phyloP scores from a whole-genome alignment of 2,797 vertebrate species.

The Parambassis ranga region DNA sequence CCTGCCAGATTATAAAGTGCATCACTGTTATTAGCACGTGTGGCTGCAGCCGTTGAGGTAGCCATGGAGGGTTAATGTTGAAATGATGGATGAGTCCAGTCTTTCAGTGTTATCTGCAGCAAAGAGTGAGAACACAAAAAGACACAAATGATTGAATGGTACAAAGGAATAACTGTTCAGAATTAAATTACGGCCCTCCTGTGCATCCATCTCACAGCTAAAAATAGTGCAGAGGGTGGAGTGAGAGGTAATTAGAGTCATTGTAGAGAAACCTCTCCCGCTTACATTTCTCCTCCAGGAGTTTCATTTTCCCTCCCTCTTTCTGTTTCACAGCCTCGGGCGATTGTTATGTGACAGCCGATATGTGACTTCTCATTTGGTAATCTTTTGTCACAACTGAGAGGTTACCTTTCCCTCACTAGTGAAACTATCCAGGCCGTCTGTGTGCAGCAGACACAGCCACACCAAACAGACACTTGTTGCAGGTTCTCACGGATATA shows the following conservation, averaged over 20 bases:
- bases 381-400: slow-evolving; percentile 35
- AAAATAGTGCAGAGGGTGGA: slow-evolving; percentile 47
- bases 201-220: slow-evolving; percentile 3
- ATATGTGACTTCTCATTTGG: slow-evolving; percentile 40
- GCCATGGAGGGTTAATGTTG: slow-evolving; percentile 4
- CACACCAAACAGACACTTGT: slow-evolving; percentile 1
- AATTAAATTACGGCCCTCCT: background rate
- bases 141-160: background rate
- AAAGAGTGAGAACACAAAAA: background rate
- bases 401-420: slow-evolving; percentile 33
- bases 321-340: slow-evolving; percentile 24
- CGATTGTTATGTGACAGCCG: slow-evolving; percentile 26
- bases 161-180: background rate
- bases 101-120: slow-evolving; percentile 22
- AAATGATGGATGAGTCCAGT: background rate
- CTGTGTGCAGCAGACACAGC: background rate
- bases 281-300: slow-evolving; percentile 46
- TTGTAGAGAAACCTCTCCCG: slow-evolving; percentile 17
- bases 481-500: background rate
- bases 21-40: background rate
- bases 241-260: slow-evolving; percentile 40
- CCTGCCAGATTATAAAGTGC: slow-evolving; percentile 34
- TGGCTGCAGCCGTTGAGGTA: slow-evolving; percentile 45
- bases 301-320: slow-evolving; percentile 51
- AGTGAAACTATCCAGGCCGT: slow-evolving; percentile 12